These are phyloP conservation scores for Vombatus ursinus DNA, from an alignment of 2,113 vertebrate genomes.

Conservation along the genomic window DNA sequence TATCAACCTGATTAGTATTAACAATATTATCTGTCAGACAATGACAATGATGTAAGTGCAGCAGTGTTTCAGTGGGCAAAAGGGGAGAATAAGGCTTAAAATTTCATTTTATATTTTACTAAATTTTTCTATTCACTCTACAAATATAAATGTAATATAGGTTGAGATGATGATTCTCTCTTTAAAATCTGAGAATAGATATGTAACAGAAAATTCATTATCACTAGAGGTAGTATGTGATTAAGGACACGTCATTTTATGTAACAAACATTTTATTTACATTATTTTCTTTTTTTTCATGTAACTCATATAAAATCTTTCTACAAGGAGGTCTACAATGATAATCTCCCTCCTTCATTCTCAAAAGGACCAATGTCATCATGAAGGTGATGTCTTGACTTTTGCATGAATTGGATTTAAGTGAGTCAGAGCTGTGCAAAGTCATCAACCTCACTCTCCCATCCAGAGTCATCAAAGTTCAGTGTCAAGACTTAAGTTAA, in stretches of 20 bases:
- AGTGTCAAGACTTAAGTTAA: too few relatives aligned
- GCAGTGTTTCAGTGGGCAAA: not conserved
- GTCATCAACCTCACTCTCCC: not conserved
- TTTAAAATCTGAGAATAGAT: conserved; percentile 11
- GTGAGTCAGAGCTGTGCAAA: not conserved
- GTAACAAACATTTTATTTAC: not conserved
- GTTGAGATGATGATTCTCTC: not conserved
- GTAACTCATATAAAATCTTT: not conserved
- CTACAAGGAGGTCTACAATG: not conserved
- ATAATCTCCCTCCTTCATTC: too few relatives aligned
- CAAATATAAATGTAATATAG: not conserved
- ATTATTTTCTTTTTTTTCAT: not conserved
- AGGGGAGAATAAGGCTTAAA: not conserved
- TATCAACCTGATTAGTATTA: not conserved
- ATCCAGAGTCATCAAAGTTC: too few relatives aligned
- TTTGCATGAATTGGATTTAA: not conserved
- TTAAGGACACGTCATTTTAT: not conserved
- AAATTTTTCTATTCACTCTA: not conserved
- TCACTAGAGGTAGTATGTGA: not conserved
- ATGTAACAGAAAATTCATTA: not conserved
- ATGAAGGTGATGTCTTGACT: not conserved
- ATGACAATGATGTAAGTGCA: not conserved
- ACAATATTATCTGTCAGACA: not conserved
- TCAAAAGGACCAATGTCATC: too few relatives aligned
- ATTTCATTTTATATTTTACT: not conserved